phyloP scores from a whole-genome alignment of 2,888 invertebrate species.

The Thera britannica region DNA sequence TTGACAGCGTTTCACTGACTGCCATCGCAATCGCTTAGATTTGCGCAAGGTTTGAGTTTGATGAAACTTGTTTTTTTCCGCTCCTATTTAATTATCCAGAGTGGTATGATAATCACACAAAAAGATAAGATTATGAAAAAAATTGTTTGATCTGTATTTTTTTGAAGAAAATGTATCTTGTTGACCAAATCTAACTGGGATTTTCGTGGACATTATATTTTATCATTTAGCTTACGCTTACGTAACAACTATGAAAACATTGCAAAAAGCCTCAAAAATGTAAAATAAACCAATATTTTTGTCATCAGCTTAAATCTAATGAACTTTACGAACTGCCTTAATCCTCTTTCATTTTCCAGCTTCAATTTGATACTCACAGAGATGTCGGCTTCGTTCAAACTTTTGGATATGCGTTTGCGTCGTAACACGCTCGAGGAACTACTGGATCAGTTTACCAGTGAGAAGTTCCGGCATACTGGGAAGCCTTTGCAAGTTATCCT shows the following conservation, averaged over 20 bases:
- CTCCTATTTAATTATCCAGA: not conserved
- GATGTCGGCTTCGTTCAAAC: slow-evolving; percentile 51
- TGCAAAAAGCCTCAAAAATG: not conserved
- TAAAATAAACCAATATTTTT: not conserved
- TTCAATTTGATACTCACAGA: slow-evolving; percentile 61
- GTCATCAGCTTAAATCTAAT: not conserved
- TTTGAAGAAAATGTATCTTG: no score
- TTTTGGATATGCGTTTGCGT: slow-evolving; percentile 53
- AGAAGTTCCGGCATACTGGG: slow-evolving; percentile 49
- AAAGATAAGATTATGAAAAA: not conserved
- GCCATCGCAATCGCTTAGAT: no score
- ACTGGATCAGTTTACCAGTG: slow-evolving; percentile 47
- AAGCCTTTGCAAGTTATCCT: slow-evolving; percentile 45
- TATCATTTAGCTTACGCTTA: no score
- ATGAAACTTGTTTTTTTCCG: not conserved
- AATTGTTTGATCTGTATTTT: no score
- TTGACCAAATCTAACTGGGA: no score
- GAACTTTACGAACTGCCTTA: not conserved
- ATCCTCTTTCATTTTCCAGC: slow-evolving; percentile 44
- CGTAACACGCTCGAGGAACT: slow-evolving; percentile 50
- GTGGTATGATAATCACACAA: not conserved
- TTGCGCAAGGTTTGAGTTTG: not conserved
- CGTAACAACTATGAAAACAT: not conserved
- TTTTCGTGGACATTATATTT: no score
- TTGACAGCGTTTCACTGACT: no score